Base-by-base conservation (phyloP, 1,140 invertebrate genomes). In the Drosophila jambulina region DNA sequence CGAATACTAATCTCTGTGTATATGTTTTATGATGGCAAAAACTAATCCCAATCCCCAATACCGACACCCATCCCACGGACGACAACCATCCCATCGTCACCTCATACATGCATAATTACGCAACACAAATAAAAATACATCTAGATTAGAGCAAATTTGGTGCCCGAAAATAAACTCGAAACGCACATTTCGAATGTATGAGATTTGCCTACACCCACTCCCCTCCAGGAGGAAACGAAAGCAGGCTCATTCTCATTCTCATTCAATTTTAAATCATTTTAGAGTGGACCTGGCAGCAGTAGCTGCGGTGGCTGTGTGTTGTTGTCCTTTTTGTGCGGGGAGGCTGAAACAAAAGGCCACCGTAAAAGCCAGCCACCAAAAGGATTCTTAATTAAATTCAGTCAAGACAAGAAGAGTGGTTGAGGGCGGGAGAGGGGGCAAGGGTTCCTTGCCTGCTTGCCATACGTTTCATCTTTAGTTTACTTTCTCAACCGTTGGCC, bases 371-470 rank as follows among this genome's bases (percentile, higher is more conserved):
- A 78, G 67, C 74, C 51, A 43, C 56, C 81, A 65, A 83, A 87
- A 88, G 83, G 83, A 78, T 87, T 87, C 84, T 88, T 87, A 87
- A 87, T 87, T 87, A 87, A 87, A 87, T 87, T 87, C 80, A 71
- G 58, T 43, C 84, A 88, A 78, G 76, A 78, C 75, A 78, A 77
- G 75, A 43, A 78, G 21, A 36, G 82, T 81, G 78, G 67, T 57
- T 63, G 40, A 42, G 49, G 49, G 15, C 29, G 36, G 45, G 72
- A 1, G 32, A 61, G 81, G 80, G 54, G 70, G 42, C 10, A 43
- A 34, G 53, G 38, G 36, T 4, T 29, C 25, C 15, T 12, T 13
- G 34, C 40, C 25, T 67, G 27, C 42, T 38, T 72, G 69, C 43
- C 69, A 72, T 72, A 72, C 58, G 58, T 62, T 72, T 83, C 56